phyloP scores from a whole-genome alignment of 2,797 vertebrate species.

The Potorous gilbertii region DNA sequence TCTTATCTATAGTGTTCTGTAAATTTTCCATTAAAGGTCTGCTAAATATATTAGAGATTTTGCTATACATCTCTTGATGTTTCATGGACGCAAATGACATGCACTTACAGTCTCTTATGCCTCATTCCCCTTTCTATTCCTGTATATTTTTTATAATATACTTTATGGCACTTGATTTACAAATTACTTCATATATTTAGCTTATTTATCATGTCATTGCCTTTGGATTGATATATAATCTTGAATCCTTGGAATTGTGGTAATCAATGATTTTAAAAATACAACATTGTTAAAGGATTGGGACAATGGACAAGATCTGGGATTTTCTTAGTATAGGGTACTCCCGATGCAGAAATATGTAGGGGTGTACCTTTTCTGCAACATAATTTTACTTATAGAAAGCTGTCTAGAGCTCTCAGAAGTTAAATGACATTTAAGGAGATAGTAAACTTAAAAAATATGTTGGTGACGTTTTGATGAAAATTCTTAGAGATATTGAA shows the following conservation, averaged over 20 bases:
- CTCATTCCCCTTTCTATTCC: neutral
- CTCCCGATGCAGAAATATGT: neutral
- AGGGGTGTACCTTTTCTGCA: neutral
- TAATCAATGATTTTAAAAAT: neutral
- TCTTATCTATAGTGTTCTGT: neutral
- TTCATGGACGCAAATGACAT: neutral
- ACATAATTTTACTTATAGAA: neutral
- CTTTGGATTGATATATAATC: neutral
- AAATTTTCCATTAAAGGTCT: neutral
- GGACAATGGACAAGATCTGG: neutral
- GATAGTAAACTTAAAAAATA: neutral
- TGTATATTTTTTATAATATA: neutral
- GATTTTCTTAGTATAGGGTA: neutral
- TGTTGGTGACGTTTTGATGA: neutral
- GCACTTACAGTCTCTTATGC: neutral
- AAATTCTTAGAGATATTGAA: neutral
- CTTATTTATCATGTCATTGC: neutral
- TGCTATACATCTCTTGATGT: neutral
- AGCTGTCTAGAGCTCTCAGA: neutral
- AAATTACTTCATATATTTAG: neutral
- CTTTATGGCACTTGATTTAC: neutral
- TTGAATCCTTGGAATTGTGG: neutral
- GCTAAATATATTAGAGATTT: neutral
- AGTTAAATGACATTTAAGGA: neutral
- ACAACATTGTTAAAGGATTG: neutral